Evolutionary conservation across 92 coral and sea anemone species (phyloP).

Genomic region (Isaurus tuberculatus): DNA sequence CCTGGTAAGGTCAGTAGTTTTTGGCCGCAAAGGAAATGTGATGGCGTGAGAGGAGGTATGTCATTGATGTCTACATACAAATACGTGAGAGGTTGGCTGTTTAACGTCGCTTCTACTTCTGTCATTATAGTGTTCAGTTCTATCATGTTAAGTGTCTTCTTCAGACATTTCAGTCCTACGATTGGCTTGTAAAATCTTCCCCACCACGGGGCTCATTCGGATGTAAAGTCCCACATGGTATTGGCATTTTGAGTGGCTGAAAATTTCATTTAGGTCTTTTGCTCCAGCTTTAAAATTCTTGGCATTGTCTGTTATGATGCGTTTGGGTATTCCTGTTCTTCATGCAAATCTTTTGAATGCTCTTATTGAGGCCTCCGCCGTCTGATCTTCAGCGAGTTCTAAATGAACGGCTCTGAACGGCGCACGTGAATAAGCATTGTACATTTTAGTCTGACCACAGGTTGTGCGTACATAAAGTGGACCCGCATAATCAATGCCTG

Average conservation of each 20-base stretch:
- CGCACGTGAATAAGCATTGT: not conserved
- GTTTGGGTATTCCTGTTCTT: constrained; percentile 50
- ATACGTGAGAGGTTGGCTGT: constrained; percentile 21
- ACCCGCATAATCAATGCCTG: constrained; percentile 16
- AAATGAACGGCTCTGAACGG: not conserved
- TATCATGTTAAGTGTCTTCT: constrained; percentile 18
- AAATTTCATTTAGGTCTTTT: constrained; percentile 1
- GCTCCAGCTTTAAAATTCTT: constrained; percentile 44
- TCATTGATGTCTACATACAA: constrained; percentile 24
- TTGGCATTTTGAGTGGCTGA: not conserved
- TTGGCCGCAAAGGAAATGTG: not conserved
- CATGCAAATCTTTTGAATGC: constrained; percentile 31
- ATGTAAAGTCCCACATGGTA: not conserved
- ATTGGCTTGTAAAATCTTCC: not conserved
- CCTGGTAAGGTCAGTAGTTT: not conserved
- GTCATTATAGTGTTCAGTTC: constrained; percentile 32
- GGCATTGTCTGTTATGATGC: constrained; percentile 50
- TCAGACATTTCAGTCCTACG: constrained; percentile 35
- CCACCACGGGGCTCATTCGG: not conserved
- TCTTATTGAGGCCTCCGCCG: constrained; percentile 33
- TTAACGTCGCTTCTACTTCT: constrained; percentile 30
- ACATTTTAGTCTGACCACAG: not conserved
- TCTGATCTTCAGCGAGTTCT: not conserved
- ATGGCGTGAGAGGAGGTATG: constrained; percentile 35
- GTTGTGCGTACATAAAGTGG: constrained; percentile 3